Evolutionary conservation across 2,797 vertebrate genomes (phyloP), one percentile per base, ranked within the genome.

Genomic region (Neopelma chrysocephalum): DNA sequence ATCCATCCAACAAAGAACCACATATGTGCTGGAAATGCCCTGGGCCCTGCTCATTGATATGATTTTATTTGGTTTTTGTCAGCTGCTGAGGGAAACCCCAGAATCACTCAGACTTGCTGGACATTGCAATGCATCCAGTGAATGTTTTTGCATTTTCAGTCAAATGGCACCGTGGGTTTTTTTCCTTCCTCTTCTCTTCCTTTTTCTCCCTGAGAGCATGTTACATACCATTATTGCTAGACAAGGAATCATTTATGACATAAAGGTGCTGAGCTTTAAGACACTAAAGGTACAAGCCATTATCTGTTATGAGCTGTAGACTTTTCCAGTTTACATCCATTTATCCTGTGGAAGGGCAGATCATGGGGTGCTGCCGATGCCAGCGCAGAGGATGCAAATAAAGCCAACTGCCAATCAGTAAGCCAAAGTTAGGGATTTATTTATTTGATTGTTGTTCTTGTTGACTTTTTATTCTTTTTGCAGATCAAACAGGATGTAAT

Each of bases 221-320:
- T 66, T 86, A 34, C 38, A 61, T 40, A 25, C 51, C 20, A 6
- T 96, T 94, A 94, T 85, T 94, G 87, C 88, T 77, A 94, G 88
- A 53, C 60, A 84, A 94, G 88, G 92, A 90, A 61, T 85, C 80
- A 43, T 93, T 94, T 82, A 68, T 73, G 83, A 68, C 76, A 57
- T 87, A 73, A 89, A 96, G 93, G 89, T 96, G 90, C 90, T 4
- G 36, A 90, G 90, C 96, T 97, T 96, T 96, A 96, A 90, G 96
- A 66, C 93, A 77, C 90, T 94, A 90, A 94, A 97, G 88, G 83
- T 94, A 93, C 93, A 73, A 73, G 66, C 64, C 0, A 0, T 94
- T 93, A 90, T 77, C 80, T 6, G 4, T 92, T 94, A 92, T 50
- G 92, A 88, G 86, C 94, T 73, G 8, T 80, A 90, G 93, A 40